Base-by-base conservation (phyloP, 2,797 vertebrate genomes). In the Tiaroga cobitis region DNA sequence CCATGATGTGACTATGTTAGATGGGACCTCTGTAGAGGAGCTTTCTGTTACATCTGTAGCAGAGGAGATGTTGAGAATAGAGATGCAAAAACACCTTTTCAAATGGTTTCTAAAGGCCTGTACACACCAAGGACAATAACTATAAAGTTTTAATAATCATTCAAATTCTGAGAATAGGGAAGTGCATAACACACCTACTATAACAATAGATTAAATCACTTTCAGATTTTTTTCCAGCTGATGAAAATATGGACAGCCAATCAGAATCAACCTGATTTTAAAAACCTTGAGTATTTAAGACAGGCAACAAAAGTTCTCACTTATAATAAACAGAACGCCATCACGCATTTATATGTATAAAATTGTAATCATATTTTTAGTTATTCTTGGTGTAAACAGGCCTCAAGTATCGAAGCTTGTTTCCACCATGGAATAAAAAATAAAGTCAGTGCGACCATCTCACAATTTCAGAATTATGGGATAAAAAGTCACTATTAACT, bases 1-100 rank as follows among this genome's bases (percentile, higher is more conserved):
- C 95, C 94, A 93, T 3, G 94, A 93, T 0, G 91, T 91, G 24
- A 95, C 93, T 0, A 95, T 76, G 59, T 96, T 96, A 1, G 91
- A 4, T 2, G 91, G 82, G 1, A 11, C 83, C 10, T 80, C 49
- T 10, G 69, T 3, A 1, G 89, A n/a, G 0, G 21, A 8, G 5
- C 3, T 54, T 0, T 88, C 88, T 85, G 11, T 88, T 92, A 85
- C 61, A 69, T 56, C 54, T 80, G 6, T 73, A 56, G 10, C 34
- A 3, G 89, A n/a, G n/a, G 2, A 84, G 3, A 37, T 13, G 24
- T 72, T 43, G 41, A 81, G 9, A 54, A 6, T 8, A 34, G n/a
- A 34, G 10, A 68, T 15, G 29, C 43, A n/a, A 49, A 16, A 56
- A 39, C 13, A 34, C 0, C 2, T 69, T 46, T n/a, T 6, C 24